Evolutionary conservation across 2,888 invertebrate genomes (phyloP).

Genomic region (Coecobrya sp.): DNA sequence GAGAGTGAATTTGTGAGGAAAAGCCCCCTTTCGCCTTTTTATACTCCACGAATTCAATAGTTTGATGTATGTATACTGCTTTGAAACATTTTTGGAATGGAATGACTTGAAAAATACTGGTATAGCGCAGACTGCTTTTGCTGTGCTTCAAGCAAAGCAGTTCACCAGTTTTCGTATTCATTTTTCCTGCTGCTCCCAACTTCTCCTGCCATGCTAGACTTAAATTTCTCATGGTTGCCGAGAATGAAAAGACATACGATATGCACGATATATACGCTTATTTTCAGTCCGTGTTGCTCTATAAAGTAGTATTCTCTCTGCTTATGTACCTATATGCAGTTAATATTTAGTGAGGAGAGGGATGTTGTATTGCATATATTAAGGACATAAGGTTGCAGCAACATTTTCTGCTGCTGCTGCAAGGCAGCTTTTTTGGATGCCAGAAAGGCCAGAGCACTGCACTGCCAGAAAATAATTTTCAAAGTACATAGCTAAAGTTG

Average conservation of each 20-base stretch:
- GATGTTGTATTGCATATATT: constrained; percentile 63
- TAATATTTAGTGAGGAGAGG: constrained; percentile 7
- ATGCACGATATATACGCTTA: constrained; percentile 15
- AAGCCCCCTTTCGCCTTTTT: constrained; percentile 77
- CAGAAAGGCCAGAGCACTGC: constrained; percentile 79
- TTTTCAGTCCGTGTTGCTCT: background rate
- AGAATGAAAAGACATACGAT: constrained; percentile 64
- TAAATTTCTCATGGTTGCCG: constrained; percentile 61
- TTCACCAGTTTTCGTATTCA: constrained; percentile 47
- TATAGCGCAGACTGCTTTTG: constrained; percentile 50
- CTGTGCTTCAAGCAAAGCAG: constrained; percentile 50
- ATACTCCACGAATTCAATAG: constrained; percentile 23
- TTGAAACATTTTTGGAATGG: constrained; percentile 53
- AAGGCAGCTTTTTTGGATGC: constrained; percentile 76
- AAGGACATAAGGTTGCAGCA: constrained; percentile 75
- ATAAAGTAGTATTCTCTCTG: constrained; percentile 1
- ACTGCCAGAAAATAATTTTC: constrained; percentile 63
- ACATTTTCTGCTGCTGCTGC: constrained; percentile 60
- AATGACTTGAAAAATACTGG: constrained; percentile 59
- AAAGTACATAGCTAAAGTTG: constrained; percentile 64
- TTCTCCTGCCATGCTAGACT: constrained; percentile 55
- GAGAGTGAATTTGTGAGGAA: constrained; percentile 66
- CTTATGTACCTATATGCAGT: background rate
- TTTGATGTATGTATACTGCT: constrained; percentile 32
- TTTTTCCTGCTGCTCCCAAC: constrained; percentile 36